Base-by-base conservation (phyloP, 2,113 vertebrate genomes). In the Alaudala cheleensis region DNA sequence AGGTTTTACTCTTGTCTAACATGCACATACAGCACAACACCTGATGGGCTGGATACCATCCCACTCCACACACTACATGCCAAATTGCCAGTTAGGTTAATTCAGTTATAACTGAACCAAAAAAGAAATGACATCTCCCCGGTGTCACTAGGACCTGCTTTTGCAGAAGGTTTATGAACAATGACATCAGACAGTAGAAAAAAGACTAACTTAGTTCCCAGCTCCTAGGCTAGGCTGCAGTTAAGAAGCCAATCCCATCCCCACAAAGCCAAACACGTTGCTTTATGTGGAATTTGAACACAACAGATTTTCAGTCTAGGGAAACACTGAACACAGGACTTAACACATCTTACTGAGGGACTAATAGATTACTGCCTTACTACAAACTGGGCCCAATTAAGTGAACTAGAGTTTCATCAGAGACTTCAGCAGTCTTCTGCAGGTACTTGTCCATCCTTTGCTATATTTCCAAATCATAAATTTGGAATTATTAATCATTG, bases 81-180 rank as follows among this genome's bases (percentile, higher is more conserved):
- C 88, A 87, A 90, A 82, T 31, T 56, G 34, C 14, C 58, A 31
- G 65, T 91, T 50, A 69, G 18, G 86, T 76, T 72, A 89, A 65
- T 69, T 85, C 81, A 42, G 50, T 77, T 76, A 10, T 9, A 77
- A 79, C 37, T 40, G 33, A 76, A 79, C 18, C 44, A 54, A 78
- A 88, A 80, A 69, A 70, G 56, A 84, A 74, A 82, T 11, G 47
- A 42, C 45, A 82, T 9, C 54, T 85, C 58, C 17, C 6, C 0
- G 0, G 60, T 13, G 31, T 53, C 77, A 71, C 23, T 31, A 24
- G 61, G 57, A 71, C 25, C 51, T 53, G 26, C 13, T 60, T 91
- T 88, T 2, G 1, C 54, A 85, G 53, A 57, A 37, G 21, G 15
- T 56, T 89, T 60, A 54, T 34, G 18, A 93, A 45, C 64, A 82